Conservation (phyloP, 2,888 invertebrate species). For the Drosophila recens region DNA sequence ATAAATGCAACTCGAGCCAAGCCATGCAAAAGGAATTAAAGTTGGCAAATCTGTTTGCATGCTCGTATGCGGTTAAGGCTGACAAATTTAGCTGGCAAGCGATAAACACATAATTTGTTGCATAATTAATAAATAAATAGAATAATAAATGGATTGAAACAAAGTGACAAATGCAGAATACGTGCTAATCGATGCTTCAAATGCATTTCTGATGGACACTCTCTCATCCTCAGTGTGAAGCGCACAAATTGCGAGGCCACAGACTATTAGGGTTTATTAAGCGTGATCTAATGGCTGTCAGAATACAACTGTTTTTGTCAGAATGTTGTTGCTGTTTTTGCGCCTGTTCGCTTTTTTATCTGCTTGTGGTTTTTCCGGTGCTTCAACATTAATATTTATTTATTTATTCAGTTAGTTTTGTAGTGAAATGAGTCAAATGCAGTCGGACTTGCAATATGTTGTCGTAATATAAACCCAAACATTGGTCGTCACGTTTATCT, state of each 20-base stretch:
- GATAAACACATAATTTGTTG: constrained; percentile 54
- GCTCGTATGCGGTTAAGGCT: constrained; percentile 49
- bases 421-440: constrained; percentile 54
- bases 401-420: constrained; percentile 52
- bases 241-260: constrained; percentile 47
- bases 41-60: constrained; percentile 12
- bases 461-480: constrained; percentile 45
- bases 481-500: constrained; percentile 57
- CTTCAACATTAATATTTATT: constrained; percentile 44
- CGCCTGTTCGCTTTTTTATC: neutral
- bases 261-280: constrained; percentile 78
- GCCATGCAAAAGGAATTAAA: constrained; percentile 5
- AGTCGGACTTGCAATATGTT: constrained; percentile 41
- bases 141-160: constrained; percentile 43
- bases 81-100: constrained; percentile 44
- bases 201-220: constrained; percentile 28
- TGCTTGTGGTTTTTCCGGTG: constrained; percentile 51
- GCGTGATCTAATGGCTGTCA: constrained; percentile 69
- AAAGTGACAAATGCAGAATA: constrained; percentile 22
- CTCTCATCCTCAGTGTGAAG: neutral
- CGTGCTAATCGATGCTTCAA: constrained; percentile 37
- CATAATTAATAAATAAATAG: constrained; percentile 65
- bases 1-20: constrained; percentile 44
- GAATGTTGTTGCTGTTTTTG: constrained; percentile 1
- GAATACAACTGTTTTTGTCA: constrained; percentile 9